Evolutionary conservation across 2,888 invertebrate genomes (phyloP), one percentile per base, ranked within the genome.

Genomic region (Hemicrepidius hirtus): DNA sequence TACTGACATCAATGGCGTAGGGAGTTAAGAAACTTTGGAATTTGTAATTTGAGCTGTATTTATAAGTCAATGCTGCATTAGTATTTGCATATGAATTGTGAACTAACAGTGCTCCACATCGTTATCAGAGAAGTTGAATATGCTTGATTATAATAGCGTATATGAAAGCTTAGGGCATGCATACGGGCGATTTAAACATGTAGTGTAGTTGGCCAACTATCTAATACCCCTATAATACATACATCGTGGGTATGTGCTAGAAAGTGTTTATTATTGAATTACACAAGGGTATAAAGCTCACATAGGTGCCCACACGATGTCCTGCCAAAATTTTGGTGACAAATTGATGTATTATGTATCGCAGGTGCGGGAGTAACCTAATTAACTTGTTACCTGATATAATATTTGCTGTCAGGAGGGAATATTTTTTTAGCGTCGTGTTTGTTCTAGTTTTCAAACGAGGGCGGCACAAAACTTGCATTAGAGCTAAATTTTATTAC

Each of bases 341-440:
- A 53, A 53, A 53, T 53, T 53, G 53, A 53, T 53, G 13, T 53
- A 53, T 53, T 53, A 53, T 53, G 53, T 53, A 53, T 53, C 53
- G 13, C 53, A 53, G 28, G 32, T 53, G 53, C 53, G 53, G 28
- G 53, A 53, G 28, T 32, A 53, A 53, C 32, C 53, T 53, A 53
- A 53, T 53, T 53, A 53, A 32, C 7, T 32, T 28, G 13, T 53
- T 53, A 28, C 28, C 53, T 24, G 13, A 4, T 18, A 46, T 18
- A 32, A 32, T 32, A 32, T 32, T 9, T 32, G 32, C 32, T 6
- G 32, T 7, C 1, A 6, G 5, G 32, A 9, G 9, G 1, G 32
- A 32, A 32, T 6, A 9, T 32, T 32, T 32, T 32, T 32, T 32
- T 32, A 6, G 24, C 5, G 3, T 24, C 24, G 24, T 24, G 24